Conservation (phyloP, 2,113 vertebrate genomes). For the Crypturellus undulatus region DNA sequence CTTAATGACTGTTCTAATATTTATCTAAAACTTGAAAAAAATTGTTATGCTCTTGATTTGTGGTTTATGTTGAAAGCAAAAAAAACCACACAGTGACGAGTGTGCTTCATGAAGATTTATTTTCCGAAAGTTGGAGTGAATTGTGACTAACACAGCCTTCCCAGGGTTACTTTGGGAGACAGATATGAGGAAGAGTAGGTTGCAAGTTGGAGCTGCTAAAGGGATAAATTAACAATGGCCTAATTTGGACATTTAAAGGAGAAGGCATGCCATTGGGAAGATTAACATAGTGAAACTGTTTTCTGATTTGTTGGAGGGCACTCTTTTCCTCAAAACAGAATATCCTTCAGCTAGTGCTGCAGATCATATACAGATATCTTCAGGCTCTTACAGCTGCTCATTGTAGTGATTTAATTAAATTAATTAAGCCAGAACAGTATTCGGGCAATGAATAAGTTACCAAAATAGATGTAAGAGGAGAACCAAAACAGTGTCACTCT, state of each 20-base stretch:
- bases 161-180: neutral
- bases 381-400: slow-evolving; percentile 33
- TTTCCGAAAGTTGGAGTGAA: neutral
- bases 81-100: neutral
- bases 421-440: slow-evolving; percentile 58
- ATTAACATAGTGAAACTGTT: neutral
- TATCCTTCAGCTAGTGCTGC: neutral
- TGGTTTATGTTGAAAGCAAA: neutral
- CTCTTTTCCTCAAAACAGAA: slow-evolving; percentile 37
- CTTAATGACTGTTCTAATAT: neutral
- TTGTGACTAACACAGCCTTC: neutral
- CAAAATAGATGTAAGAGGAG: slow-evolving; percentile 37
- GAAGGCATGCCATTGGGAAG: neutral
- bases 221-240: neutral
- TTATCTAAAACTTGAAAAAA: neutral
- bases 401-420: slow-evolving; percentile 65
- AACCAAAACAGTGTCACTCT: slow-evolving; percentile 14
- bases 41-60: neutral
- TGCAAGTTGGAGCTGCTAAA: neutral
- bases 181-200: neutral
- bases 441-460: slow-evolving; percentile 61
- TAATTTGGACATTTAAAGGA: neutral
- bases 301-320: slow-evolving; percentile 10
- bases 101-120: neutral
- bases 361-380: slow-evolving; percentile 39